These are phyloP conservation scores for Agapornis roseicollis DNA, from an alignment of 2,113 vertebrate genomes.

Conservation along the genomic window DNA sequence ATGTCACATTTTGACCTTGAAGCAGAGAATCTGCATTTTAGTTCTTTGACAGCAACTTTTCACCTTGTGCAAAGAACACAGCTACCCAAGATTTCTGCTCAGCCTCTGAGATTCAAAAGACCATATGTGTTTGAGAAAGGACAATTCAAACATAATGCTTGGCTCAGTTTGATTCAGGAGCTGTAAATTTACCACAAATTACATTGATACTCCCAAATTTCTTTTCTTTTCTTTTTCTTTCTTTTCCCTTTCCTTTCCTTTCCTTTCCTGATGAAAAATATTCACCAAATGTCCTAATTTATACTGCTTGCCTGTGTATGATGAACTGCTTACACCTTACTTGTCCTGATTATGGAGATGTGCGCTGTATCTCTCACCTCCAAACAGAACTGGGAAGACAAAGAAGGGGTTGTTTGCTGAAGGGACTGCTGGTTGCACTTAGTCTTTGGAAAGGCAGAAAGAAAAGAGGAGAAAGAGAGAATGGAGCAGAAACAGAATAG, in stretches of 20 bases:
- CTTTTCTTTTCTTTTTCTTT: background rate
- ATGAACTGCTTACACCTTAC: background rate
- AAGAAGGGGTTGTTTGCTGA: background rate
- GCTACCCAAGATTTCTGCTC: background rate
- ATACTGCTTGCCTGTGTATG: background rate
- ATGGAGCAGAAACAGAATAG: background rate
- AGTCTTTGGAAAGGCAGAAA: background rate
- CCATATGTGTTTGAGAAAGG: background rate
- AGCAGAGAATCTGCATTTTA: background rate
- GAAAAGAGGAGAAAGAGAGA: background rate
- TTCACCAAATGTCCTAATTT: background rate
- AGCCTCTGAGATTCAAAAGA: background rate
- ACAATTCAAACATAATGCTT: background rate
- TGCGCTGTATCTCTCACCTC: background rate
- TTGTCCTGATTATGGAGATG: background rate
- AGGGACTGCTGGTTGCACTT: background rate
- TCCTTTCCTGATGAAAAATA: background rate
- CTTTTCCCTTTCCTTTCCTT: rapidly evolving
- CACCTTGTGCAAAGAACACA: background rate
- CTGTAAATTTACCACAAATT: background rate
- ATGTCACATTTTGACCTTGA: background rate
- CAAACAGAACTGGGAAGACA: background rate
- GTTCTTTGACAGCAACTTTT: background rate
- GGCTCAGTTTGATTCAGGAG: background rate
- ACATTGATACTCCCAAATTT: background rate